These are phyloP conservation scores for Australoheros facetus DNA, from an alignment of 2,797 vertebrate species.

Conservation along the genomic window DNA sequence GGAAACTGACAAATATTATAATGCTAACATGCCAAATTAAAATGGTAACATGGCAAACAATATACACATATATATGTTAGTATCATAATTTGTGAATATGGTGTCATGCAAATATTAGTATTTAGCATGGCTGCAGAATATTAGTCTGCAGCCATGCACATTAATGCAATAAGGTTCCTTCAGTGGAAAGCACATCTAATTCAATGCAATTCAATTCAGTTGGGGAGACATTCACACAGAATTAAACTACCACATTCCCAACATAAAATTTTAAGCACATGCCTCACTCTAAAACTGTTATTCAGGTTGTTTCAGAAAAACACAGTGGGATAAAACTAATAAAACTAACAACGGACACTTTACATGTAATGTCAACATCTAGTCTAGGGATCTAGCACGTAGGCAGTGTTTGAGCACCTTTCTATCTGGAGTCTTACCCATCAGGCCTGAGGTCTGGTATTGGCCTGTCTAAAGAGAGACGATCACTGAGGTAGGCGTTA, in stretches of 20 bases:
- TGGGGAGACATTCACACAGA: not conserved
- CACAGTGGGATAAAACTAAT: not conserved
- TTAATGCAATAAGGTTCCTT: not conserved
- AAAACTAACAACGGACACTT: not conserved
- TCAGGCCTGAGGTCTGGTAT: constrained; percentile 93
- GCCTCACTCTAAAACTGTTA: not conserved
- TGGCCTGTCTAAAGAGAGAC: constrained; percentile 88
- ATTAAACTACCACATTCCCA: not conserved
- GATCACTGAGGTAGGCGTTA: constrained; percentile 97
- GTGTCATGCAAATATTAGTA: not conserved
- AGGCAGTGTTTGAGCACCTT: constrained; percentile 4
- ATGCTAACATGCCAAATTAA: not conserved
- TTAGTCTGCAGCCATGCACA: not conserved
- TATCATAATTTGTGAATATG: not conserved
- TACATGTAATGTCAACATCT: not conserved
- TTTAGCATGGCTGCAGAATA: not conserved
- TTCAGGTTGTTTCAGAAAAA: not conserved
- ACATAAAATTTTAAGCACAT: not conserved
- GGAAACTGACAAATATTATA: not conserved
- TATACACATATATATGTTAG: not conserved
- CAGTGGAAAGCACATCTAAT: not conserved
- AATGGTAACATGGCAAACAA: not conserved
- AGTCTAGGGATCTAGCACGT: not conserved
- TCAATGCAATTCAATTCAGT: not conserved
- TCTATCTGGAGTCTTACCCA: constrained; percentile 84